Conservation (phyloP, 2,113 vertebrate genomes). For the Serilophus lunatus region DNA sequence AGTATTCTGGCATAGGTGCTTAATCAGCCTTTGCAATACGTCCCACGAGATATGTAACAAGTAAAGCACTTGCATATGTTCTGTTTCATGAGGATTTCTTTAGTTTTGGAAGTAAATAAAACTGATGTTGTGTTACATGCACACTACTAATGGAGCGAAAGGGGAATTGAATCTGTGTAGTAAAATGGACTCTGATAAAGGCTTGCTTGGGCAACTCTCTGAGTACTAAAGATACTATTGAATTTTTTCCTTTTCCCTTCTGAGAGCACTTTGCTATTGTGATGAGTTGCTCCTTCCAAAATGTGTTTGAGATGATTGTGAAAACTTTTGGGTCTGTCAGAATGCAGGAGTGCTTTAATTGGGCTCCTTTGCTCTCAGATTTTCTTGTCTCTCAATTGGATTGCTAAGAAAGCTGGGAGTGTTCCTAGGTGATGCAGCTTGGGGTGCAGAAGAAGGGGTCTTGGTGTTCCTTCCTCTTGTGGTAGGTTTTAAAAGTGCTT, state of each 20-base stretch:
- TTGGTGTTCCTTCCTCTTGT: neutral
- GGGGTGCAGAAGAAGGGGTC: neutral
- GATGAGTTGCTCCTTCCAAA: neutral
- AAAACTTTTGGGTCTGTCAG: neutral
- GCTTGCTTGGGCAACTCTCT: neutral
- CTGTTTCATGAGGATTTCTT: neutral
- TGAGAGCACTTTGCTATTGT: neutral
- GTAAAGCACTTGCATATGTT: neutral
- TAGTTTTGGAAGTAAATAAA: neutral
- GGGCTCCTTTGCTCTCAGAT: neutral
- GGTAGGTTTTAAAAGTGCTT: neutral
- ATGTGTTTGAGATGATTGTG: neutral
- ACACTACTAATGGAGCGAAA: accelerated
- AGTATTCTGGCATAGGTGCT: neutral
- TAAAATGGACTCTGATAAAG: neutral
- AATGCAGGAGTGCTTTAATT: accelerated
- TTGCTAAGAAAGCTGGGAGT: neutral
- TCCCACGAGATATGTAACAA: neutral
- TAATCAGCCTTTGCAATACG: neutral
- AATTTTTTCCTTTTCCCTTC: neutral
- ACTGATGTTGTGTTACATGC: accelerated
- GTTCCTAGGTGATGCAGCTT: neutral
- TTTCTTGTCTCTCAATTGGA: accelerated
- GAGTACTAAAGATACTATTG: neutral
- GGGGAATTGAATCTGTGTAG: neutral